Evolutionary conservation across 2,797 vertebrate genomes (phyloP).

Genomic region (Parambassis ranga): DNA sequence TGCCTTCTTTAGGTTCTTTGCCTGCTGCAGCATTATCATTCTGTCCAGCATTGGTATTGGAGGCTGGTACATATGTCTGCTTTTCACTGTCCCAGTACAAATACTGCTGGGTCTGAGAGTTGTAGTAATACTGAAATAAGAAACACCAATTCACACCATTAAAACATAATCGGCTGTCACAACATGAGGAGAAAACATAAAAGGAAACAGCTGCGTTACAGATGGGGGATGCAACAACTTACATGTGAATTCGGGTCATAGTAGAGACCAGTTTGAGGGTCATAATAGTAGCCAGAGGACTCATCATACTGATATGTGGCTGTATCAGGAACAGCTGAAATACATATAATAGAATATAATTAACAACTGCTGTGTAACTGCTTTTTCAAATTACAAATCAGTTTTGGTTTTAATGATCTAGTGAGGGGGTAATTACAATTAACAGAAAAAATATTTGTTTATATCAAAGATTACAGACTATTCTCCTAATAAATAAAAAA

Average conservation of each 20-base stretch:
- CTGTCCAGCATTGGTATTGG: constrained; percentile 61
- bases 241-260: constrained; percentile 97
- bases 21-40: constrained; percentile 59
- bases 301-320: constrained; percentile 99
- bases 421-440: no score
- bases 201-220: background rate
- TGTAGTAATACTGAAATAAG: constrained; percentile 93
- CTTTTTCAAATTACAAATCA: background rate
- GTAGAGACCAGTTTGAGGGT: constrained; percentile 93
- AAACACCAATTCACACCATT: background rate
- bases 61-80: constrained; percentile 90
- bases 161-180: background rate
- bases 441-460: no score
- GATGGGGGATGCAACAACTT: constrained; percentile 30
- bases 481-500: no score
- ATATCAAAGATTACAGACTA: no score
- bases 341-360: background rate
- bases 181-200: background rate
- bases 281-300: constrained; percentile 97
- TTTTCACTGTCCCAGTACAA: constrained; percentile 98
- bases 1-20: constrained; percentile 89
- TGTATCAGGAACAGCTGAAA: constrained; percentile 88
- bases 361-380: background rate
- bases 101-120: constrained; percentile 96
- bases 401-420: no score